These are phyloP conservation scores for Orthonyx spaldingii DNA, from an alignment of 2,113 vertebrate genomes.

Conservation along the genomic window DNA sequence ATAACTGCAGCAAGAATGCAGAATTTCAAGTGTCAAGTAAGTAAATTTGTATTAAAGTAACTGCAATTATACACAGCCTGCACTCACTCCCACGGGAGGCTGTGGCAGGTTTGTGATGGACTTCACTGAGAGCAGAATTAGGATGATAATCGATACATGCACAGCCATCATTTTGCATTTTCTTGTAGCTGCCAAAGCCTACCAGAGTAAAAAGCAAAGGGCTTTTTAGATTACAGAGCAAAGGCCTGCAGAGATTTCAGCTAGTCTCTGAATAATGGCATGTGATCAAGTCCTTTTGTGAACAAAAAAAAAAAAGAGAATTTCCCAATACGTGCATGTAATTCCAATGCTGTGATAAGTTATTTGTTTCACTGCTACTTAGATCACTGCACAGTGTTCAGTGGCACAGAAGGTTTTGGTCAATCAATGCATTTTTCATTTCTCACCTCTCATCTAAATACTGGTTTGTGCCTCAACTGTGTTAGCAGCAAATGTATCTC, in stretches of 20 bases:
- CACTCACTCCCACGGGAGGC: not conserved
- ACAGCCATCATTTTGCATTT: constrained; percentile 57
- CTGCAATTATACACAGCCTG: constrained; percentile 51
- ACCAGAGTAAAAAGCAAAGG: constrained; percentile 34
- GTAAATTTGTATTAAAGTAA: constrained; percentile 52
- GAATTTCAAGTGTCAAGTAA: constrained; percentile 36
- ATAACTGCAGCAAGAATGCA: constrained; percentile 27
- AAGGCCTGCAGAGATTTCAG: constrained; percentile 55
- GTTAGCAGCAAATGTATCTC: not conserved
- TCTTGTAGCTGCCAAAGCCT: constrained; percentile 47
- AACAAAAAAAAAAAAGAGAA: not conserved
- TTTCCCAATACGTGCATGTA: constrained; percentile 25
- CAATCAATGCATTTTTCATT: constrained; percentile 28
- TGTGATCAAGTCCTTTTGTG: constrained; percentile 61
- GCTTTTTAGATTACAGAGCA: constrained; percentile 50
- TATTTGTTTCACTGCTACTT: not conserved
- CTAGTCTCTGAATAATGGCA: constrained; percentile 44
- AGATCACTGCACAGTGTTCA: not conserved
- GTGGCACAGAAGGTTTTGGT: constrained; percentile 19
- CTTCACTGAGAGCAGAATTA: constrained; percentile 48
- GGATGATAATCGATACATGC: constrained; percentile 54
- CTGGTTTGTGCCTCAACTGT: not conserved
- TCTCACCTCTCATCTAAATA: constrained; percentile 5
- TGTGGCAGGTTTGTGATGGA: constrained; percentile 28
- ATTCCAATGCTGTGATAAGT: constrained; percentile 37